These are phyloP conservation scores for Cerastis leucographa DNA, from an alignment of 2,888 invertebrate species.

Conservation along the genomic window DNA sequence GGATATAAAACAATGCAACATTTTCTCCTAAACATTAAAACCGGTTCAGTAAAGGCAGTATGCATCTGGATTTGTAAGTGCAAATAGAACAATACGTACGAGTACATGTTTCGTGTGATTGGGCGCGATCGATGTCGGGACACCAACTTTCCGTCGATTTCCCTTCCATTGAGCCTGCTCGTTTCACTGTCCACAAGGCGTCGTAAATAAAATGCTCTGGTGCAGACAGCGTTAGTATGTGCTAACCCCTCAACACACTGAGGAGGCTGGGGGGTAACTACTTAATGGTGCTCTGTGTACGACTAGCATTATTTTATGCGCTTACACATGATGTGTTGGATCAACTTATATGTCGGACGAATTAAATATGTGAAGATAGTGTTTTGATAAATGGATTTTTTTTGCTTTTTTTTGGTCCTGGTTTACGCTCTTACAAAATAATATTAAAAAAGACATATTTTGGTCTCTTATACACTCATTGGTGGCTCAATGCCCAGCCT, in stretches of 20 bases:
- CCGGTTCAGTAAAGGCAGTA: slow-evolving; percentile 38
- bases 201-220: slow-evolving; percentile 62
- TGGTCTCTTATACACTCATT: not conserved
- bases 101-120: slow-evolving; percentile 81
- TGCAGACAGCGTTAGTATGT: too few relatives aligned
- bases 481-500: not conserved
- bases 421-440: not conserved
- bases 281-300: not conserved
- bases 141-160: slow-evolving; percentile 77
- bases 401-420: too few relatives aligned
- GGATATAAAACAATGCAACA: not conserved
- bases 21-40: not conserved
- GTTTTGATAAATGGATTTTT: too few relatives aligned
- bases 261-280: too few relatives aligned
- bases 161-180: slow-evolving; percentile 76
- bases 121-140: slow-evolving; percentile 79
- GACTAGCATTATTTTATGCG: slow-evolving; percentile 59
- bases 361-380: not conserved
- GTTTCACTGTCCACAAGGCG: slow-evolving; percentile 56
- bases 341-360: not conserved
- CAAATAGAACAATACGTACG: slow-evolving; percentile 83
- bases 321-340: slow-evolving; percentile 5
- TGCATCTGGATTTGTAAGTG: slow-evolving; percentile 76
- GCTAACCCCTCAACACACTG: too few relatives aligned
- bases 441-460: not conserved